Conservation (phyloP, 1,140 invertebrate species). For the Anastrepha obliqua region DNA sequence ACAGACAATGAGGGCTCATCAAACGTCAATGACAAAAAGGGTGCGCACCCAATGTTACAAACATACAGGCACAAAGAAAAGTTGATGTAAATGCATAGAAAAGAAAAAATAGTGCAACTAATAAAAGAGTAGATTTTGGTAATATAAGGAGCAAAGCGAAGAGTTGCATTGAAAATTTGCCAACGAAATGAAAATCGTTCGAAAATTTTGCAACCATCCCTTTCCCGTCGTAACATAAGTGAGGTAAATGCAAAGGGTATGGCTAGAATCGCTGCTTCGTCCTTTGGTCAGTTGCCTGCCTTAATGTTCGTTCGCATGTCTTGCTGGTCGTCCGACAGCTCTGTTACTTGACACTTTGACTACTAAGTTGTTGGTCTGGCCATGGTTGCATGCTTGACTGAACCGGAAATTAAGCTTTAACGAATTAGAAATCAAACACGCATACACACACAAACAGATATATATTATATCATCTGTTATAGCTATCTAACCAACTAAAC, state of each 20-base stretch:
- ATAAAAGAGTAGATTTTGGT: neutral
- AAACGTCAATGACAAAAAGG: neutral
- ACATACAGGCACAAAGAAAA: neutral
- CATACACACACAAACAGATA: neutral
- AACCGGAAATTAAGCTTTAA: conserved; percentile 51
- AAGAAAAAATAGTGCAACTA: neutral
- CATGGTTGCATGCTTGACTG: conserved; percentile 49
- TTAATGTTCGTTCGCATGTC: neutral
- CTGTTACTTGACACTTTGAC: conserved; percentile 3
- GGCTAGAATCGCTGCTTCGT: neutral
- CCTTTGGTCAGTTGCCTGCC: neutral
- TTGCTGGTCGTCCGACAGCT: neutral
- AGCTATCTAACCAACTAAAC: neutral
- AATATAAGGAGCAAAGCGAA: neutral
- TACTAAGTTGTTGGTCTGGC: conserved; percentile 11
- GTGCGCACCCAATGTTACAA: neutral
- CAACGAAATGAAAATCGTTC: neutral
- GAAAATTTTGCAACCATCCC: neutral
- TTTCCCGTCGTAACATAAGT: neutral
- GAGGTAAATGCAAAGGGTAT: neutral
- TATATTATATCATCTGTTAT: neutral
- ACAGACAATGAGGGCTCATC: conserved; percentile 37
- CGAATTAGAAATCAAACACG: conserved; percentile 49
- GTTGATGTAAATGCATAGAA: neutral
- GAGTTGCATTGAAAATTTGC: conserved; percentile 34